Evolutionary conservation across 1,140 invertebrate species (phyloP), one percentile per base, ranked within the genome.

Genomic region (Sminthurinus signatus): DNA sequence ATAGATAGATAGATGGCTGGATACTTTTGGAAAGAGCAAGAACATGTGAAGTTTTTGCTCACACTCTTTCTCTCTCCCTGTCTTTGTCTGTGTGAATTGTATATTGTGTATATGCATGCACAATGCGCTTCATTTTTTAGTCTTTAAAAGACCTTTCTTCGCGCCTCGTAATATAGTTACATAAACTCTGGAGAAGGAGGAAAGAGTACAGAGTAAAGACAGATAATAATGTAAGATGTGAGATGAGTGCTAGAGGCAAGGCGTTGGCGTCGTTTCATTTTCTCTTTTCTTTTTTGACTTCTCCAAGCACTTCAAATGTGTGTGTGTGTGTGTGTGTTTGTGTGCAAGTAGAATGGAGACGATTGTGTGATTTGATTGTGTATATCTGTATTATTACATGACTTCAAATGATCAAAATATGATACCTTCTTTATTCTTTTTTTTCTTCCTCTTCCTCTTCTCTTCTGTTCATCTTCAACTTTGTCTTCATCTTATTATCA

Each of bases 181-280:
- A 46, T n/a, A 14, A 46, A 46, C 44, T n/a, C 15, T 21, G 21
- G 5, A 46, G 21, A 21, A 46, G 5, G 15, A 46, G 5, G n/a
- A 21, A n/a, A 46, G 15, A 10, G 44, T 46, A n/a, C 3, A 46
- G n/a, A 46, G 19, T 4, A 46, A 46, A 46, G 15, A 46, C 44
- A 46, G 44, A 46, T 46, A 21, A 46, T n/a, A 46, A 46, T 46
- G 44, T 46, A 46, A 46, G 44, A 21, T 46, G 44, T 46, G 44
- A n/a, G 44, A 46, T 46, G 44, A 46, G 15, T 4, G 44, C 44
- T n/a, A 19, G 44, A n/a, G 44, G 44, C 44, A 46, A 46, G 44
- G 44, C 44, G 44, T 46, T 46, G 44, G 44, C n/a, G n/a, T n/a
- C n/a, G n/a, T n/a, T 39, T 39, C 36, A 39, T 39, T 39, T 39